Percentiles rank a stretch among this genome's conserved stretches.
phyloP scores from a whole-genome alignment of 1,140 invertebrate species.

The Bombus huntii region DNA sequence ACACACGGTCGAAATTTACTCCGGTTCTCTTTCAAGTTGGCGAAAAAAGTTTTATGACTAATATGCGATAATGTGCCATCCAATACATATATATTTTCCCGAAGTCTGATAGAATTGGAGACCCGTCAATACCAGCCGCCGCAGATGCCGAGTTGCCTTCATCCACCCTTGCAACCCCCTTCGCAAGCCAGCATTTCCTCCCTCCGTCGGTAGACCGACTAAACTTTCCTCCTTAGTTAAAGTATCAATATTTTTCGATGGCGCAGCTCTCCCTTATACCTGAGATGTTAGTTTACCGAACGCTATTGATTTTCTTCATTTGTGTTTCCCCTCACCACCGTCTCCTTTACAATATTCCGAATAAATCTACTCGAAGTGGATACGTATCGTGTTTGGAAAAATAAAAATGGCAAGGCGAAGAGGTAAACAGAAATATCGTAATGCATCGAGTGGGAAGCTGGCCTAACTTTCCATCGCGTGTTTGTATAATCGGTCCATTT shows the following conservation, averaged over 20 bases:
- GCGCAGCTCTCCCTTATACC: constrained; percentile 59
- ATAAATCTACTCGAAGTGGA: constrained; percentile 29
- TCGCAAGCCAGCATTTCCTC: constrained; percentile 7
- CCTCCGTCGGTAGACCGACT: constrained; percentile 28
- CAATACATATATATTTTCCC: constrained; percentile 71
- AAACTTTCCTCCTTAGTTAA: constrained; percentile 76
- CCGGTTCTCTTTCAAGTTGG: neutral
- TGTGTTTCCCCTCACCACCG: constrained; percentile 9
- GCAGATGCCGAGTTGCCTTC: constrained; percentile 61
- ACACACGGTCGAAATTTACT: constrained; percentile 66
- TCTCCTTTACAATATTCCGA: no score
- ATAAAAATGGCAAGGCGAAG: neutral
- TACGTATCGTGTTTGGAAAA: constrained; percentile 22
- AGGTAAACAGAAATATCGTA: constrained; percentile 49
- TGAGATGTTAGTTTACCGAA: constrained; percentile 66
- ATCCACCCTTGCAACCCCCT: neutral
- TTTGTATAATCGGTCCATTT: constrained; percentile 38
- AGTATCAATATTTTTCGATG: constrained; percentile 77
- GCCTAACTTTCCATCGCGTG: constrained; percentile 24
- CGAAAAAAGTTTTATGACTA: constrained; percentile 74
- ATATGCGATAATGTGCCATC: constrained; percentile 74
- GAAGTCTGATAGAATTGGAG: constrained; percentile 72
- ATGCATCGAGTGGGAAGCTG: neutral
- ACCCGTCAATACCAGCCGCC: constrained; percentile 73
- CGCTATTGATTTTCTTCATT: constrained; percentile 70